Base-by-base conservation (phyloP, 1,140 invertebrate genomes). In the Homarus americanus region DNA sequence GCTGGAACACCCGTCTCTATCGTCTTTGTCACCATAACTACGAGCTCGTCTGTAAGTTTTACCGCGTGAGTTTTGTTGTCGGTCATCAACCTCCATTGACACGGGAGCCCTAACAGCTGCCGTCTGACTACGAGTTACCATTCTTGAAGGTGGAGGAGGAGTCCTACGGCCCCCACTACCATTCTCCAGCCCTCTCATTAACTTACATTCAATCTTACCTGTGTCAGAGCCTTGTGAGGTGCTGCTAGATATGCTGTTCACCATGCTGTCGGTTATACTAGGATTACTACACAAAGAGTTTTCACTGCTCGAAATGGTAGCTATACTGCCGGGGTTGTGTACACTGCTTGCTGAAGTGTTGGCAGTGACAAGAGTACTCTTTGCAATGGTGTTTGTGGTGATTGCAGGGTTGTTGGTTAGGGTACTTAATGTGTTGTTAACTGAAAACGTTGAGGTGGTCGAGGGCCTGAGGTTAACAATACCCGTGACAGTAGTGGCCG, bases 121-220 rank as follows among this genome's bases (percentile, higher is more conserved):
- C 10, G 87, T 90, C 80, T 90, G 87, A 32, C 87, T 90, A 0
- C 87, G 87, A 32, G 87, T 90, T 12, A 90, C 87, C 87, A 90
- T 90, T 10, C 87, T 69, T 9, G 87, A 90, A 1, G 87, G 85
- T 32, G 63, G 63, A 9, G 63, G n/a, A 5, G n/a, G 63, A 32
- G 63, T 69, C 12, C 12, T 69, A 28, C 63, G 63, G 12, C 58
- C 24, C 0, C 58, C 58, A 24, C 58, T 20, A 20, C 15, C 7
- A 24, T 20, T 24, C 5, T 69, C 63, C 63, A 32, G 63, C n/a
- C 63, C 63, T 9, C 63, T 24, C 17, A 7, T 28, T 32, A 5
- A 4, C 63, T 69, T 69, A 5, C 5, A 10, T 28, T 69, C 63
- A 32, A 4, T 32, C 63, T 69, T 69, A 1, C 63, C 63, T 7